A percentile compares a stretch with the other conserved stretches of the same genome.
phyloP scores from a whole-genome alignment of 1,140 invertebrate species.

The Heliconius nattereri region DNA sequence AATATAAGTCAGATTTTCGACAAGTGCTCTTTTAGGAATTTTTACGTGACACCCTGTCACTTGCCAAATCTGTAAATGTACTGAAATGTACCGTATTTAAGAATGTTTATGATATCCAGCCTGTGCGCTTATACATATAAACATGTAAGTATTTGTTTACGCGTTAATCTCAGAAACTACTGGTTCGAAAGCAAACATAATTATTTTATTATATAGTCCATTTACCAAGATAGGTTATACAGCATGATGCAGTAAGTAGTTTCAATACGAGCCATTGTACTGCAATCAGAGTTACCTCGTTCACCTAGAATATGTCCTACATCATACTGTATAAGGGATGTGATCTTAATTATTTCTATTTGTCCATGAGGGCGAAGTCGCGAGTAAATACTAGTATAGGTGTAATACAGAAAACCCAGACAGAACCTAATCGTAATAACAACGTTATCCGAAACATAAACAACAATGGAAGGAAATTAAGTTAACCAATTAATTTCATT shows the following conservation, averaged over 20 bases:
- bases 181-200: no score
- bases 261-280: no score
- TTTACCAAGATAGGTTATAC: no score
- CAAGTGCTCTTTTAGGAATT: slow-evolving; percentile 25
- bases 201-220: no score
- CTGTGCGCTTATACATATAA: not conserved
- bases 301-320: no score
- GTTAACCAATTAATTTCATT: slow-evolving; percentile 34
- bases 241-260: no score
- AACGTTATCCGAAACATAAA: not conserved
- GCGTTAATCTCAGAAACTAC: no score
- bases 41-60: slow-evolving; percentile 33
- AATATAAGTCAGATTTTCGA: slow-evolving; percentile 36
- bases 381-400: not conserved
- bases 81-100: slow-evolving; percentile 25
- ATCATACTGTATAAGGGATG: no score
- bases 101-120: slow-evolving; percentile 26
- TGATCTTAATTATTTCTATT: no score
- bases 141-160: not conserved
- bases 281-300: no score
- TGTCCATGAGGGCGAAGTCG: no score
- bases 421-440: not conserved
- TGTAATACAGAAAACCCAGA: not conserved
- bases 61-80: slow-evolving; percentile 38
- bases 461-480: slow-evolving; percentile 13